These are phyloP conservation scores for Dioctria linearis DNA, from an alignment of 2,888 invertebrate genomes.

Conservation along the genomic window DNA sequence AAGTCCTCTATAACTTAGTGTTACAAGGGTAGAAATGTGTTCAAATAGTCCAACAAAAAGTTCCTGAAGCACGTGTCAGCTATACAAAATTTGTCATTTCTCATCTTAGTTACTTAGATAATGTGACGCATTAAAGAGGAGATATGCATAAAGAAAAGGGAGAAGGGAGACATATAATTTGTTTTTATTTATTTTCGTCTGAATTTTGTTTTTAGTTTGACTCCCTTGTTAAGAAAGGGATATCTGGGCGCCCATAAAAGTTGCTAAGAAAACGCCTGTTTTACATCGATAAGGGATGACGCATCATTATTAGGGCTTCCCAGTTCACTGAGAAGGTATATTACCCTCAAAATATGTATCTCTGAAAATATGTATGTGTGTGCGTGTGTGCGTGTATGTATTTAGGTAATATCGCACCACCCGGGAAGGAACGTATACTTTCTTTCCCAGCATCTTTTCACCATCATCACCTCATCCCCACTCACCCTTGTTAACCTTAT, in stretches of 20 bases:
- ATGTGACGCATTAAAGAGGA: constrained; percentile 29
- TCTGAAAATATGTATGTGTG: background rate
- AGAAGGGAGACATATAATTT: background rate
- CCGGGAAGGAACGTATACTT: background rate
- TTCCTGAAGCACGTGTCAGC: constrained; percentile 40
- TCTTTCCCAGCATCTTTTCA: background rate
- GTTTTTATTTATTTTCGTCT: background rate
- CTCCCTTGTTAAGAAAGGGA: constrained; percentile 9
- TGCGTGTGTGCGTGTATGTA: background rate
- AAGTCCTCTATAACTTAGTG: too few relatives aligned
- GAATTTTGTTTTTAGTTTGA: background rate
- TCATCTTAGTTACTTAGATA: constrained; percentile 13
- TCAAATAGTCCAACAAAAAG: background rate
- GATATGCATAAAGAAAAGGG: constrained; percentile 8
- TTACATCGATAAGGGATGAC: constrained; percentile 49
- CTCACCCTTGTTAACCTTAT: constrained; percentile 8
- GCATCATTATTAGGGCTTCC: constrained; percentile 26
- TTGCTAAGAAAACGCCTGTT: constrained; percentile 15
- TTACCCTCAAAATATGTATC: constrained; percentile 4
- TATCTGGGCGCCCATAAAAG: background rate
- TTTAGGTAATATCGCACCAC: too few relatives aligned
- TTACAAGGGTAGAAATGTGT: too few relatives aligned
- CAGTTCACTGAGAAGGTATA: background rate
- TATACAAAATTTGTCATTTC: constrained; percentile 34
- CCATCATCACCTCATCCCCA: background rate